Percentiles rank a stretch among this genome's conserved stretches.
Conservation (phyloP, 1,140 invertebrate species). For the Rhagoletis pomonella region DNA sequence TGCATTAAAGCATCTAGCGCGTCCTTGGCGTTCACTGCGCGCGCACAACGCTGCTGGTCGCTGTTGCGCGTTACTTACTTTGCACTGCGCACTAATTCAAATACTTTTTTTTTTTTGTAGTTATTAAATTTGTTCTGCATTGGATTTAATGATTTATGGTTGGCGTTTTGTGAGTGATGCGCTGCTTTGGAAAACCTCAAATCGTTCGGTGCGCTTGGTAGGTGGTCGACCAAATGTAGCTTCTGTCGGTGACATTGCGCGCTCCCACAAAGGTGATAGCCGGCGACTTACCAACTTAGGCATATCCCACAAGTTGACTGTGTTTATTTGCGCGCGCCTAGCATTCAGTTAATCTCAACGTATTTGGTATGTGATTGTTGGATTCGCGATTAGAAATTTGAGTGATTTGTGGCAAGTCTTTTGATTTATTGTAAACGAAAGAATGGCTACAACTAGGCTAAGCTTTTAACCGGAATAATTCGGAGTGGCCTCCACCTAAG, state of each 20-base stretch:
- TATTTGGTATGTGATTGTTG: slow-evolving; percentile 34
- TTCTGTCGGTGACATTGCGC: slow-evolving; percentile 21
- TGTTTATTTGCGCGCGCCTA: not conserved
- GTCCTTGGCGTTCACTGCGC: not conserved
- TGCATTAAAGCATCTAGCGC: not conserved
- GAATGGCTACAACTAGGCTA: too few species aligned
- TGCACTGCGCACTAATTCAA: not conserved
- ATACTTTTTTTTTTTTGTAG: not conserved
- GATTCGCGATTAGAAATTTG: slow-evolving; percentile 24
- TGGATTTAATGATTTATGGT: slow-evolving; percentile 35
- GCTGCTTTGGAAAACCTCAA: not conserved
- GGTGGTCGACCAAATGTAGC: slow-evolving; percentile 23
- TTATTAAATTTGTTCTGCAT: slow-evolving; percentile 41
- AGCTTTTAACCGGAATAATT: too few species aligned
- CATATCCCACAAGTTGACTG: not conserved
- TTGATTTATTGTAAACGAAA: too few species aligned
- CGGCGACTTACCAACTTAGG: not conserved
- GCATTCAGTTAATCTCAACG: not conserved
- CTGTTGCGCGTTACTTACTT: not conserved
- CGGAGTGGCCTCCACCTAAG: too few species aligned
- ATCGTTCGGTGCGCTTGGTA: not conserved
- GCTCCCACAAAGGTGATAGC: slow-evolving; percentile 23
- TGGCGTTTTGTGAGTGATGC: not conserved
- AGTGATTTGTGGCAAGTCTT: not conserved
- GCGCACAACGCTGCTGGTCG: not conserved